Base-by-base conservation (phyloP, 2,797 vertebrate species). In the Lemur catta region DNA sequence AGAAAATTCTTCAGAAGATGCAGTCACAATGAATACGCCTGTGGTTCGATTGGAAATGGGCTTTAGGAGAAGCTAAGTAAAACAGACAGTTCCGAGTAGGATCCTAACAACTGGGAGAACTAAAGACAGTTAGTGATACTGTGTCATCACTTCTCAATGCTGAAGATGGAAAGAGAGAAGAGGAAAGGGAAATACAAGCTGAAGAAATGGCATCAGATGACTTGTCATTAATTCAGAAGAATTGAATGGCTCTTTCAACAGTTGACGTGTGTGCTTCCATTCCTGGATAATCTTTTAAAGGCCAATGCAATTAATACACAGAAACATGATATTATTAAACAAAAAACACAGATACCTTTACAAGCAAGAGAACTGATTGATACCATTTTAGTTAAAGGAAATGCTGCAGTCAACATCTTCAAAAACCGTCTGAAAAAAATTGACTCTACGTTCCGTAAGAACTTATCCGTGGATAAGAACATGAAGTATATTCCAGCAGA, bases 1-100 rank as follows among this genome's bases (percentile, higher is more conserved):
- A 91, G 99, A 99, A 95, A 98, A 98, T 95, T 98, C 98, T 63
- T 99, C 99, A 6, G 99, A 99, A 98, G 99, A 99, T 97, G 99
- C 98, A 0, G 93, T 99, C 92, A 99, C 99, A 99, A 99, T 99
- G 99, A 99, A 99, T 97, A 99, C 99, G 0, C 99, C 99, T 0
- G 99, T 99, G 94, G 99, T 99, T 74, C 99, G 99, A 97, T 99
- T 99, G 97, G 99, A 99, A 97, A 99, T 99, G 99, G 99, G 99
- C 52, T 99, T 99, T 94, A 99, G 99, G 4, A 99, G 99, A 93
- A 98, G 97, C 93, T 98, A 99, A 4, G 98, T 99, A 74, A 99
- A 99, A 89, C 99, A 43, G 98, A 99, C 99, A 0, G 99, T 99
- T 93, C 99, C 99, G 97, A 99, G 99, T 98, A 99, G 99, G 98